Base-by-base conservation (phyloP, 2,113 vertebrate genomes). In the Ceyx cyanopectus region DNA sequence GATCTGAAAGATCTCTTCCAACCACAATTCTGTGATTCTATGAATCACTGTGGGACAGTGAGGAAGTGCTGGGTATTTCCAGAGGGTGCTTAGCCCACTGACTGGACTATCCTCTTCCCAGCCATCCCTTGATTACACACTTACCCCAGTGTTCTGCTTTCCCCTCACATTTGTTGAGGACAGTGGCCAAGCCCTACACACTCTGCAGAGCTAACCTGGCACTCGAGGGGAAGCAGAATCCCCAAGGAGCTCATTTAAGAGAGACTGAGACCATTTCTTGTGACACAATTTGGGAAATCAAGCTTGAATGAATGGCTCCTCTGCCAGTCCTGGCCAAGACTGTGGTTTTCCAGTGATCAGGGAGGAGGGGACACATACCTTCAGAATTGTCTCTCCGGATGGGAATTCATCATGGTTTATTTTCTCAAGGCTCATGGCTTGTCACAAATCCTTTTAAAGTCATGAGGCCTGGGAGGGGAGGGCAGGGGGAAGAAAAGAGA, bases 351-450 rank as follows among this genome's bases (percentile, higher is more conserved):
- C 73, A 23, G 16, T 30, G 89, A 81, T 32, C 73, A 40, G 67
- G 79, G 57, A 87, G 94, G 94, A 87, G 87, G 87, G 68, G 76
- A 41, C 45, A 8, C 85, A 73, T 66, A 63, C 82, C 86, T 94
- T 76, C n/a, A 53, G 92, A 85, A 84, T 23, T 78, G 63, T 92
- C 94, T 76, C 63, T 32, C 24, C 4, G 30, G 95, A 54, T 96
- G 97, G 95, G 97, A 97, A 97, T 97, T 85, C 83, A 41, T 66
- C 81, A 8, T 46, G 70, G 29, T 84, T 94, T 93, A 85, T 95
- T 97, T 97, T 97, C 97, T 79, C 97, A 97, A 96, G 95, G 92
- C 81, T 86, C 62, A 58, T 66, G 65, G 70, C 85, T 85, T 84
- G 89, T 94, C 93, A 85, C 90, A 73, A 80, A 89, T 95, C 96